Evolutionary conservation across 30 jellyfish, hydroid and myxozoan genomes (phyloP).

Genomic region (Hydractinia echinata): DNA sequence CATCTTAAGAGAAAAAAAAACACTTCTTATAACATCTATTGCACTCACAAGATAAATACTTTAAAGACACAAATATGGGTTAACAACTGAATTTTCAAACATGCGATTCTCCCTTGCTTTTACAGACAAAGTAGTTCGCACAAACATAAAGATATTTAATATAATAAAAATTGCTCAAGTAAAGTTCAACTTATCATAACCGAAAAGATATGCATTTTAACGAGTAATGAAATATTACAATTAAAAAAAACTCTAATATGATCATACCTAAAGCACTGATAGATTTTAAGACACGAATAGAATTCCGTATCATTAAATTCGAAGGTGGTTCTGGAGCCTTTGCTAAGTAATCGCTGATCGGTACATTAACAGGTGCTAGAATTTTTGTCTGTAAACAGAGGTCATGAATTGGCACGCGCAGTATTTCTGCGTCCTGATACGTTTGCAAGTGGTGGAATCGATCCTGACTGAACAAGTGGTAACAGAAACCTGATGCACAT

Average conservation of each 20-base stretch:
- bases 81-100: too few relatives aligned
- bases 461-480: conserved; percentile 70
- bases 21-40: neutral
- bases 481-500: conserved; percentile 79
- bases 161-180: too few relatives aligned
- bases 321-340: conserved; percentile 93
- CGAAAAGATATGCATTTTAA: neutral
- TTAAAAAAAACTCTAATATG: neutral
- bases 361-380: conserved; percentile 82
- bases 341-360: conserved; percentile 66
- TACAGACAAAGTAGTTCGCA: too few relatives aligned
- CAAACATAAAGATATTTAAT: too few relatives aligned
- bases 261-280: conserved; percentile 71
- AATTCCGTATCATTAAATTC: conserved; percentile 59
- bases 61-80: too few relatives aligned
- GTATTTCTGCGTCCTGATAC: conserved; percentile 84
- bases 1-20: conserved; percentile 38
- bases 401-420: conserved; percentile 79
- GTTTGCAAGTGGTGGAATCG: conserved; percentile 64
- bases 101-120: too few relatives aligned
- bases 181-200: neutral
- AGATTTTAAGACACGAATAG: conserved; percentile 53
- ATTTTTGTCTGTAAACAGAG: conserved; percentile 76
- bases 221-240: neutral
- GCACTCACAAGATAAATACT: too few relatives aligned